These are phyloP conservation scores for Galago senegalensis DNA, from an alignment of 2,797 vertebrate genomes.

Conservation along the genomic window DNA sequence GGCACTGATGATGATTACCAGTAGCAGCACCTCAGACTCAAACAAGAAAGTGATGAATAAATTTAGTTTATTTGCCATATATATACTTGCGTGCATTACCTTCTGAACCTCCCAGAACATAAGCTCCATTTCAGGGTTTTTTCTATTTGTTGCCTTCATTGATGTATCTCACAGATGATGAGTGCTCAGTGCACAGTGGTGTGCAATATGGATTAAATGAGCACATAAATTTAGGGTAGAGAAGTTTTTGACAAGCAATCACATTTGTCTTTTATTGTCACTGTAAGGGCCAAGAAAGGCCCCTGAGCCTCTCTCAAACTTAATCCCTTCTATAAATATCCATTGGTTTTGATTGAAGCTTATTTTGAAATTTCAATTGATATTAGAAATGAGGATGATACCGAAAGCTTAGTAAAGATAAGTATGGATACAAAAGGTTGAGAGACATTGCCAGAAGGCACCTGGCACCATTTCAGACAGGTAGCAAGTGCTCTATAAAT, in stretches of 20 bases:
- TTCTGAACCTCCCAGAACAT: background rate
- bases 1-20: background rate
- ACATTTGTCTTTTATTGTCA: background rate
- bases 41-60: background rate
- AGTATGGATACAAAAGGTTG: background rate
- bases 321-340: background rate
- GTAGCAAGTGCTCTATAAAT: slow-evolving; percentile 53
- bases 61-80: background rate
- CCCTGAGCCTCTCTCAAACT: background rate
- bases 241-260: background rate
- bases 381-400: background rate
- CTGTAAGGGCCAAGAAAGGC: background rate
- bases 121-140: background rate
- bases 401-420: background rate
- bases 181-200: background rate
- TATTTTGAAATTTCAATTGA: slow-evolving; percentile 18
- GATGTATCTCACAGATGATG: background rate
- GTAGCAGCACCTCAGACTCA: background rate
- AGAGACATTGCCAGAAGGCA: background rate
- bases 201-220: background rate
- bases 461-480: background rate
- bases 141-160: background rate
- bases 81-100: background rate
- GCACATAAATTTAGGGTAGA: background rate
- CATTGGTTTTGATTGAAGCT: background rate